These are phyloP conservation scores for Cataglyphis altisquamis DNA, from an alignment of 2,888 invertebrate genomes.

Conservation along the genomic window DNA sequence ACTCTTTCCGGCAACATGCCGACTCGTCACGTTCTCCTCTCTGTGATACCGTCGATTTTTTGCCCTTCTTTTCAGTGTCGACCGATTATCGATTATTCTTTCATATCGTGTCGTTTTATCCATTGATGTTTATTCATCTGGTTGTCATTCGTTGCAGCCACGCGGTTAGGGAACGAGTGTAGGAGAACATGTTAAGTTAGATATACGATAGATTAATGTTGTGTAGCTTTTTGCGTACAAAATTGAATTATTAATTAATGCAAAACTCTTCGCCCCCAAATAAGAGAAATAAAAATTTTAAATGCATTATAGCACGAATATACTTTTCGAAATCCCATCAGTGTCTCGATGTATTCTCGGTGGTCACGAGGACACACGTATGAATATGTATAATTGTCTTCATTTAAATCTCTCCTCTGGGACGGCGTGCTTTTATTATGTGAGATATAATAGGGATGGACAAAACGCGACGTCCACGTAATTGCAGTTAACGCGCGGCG, in stretches of 20 bases:
- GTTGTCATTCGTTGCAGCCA: not conserved
- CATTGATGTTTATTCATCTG: conserved; percentile 32
- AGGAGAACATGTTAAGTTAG: not conserved
- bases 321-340: conserved; percentile 1
- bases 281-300: not conserved
- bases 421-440: conserved; percentile 37
- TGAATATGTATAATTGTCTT: conserved; percentile 21
- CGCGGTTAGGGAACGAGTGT: not conserved
- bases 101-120: conserved; percentile 20
- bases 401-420: conserved; percentile 9
- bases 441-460: conserved; percentile 12
- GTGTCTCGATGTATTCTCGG: not conserved
- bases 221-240: not conserved
- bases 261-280: not conserved
- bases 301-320: not conserved
- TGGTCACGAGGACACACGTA: not conserved
- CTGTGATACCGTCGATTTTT: conserved; percentile 5
- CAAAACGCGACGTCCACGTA: conserved; percentile 36
- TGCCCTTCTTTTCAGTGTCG: not conserved
- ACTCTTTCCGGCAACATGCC: conserved; percentile 7
- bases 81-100: conserved; percentile 37
- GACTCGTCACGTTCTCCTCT: conserved; percentile 19
- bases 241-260: not conserved
- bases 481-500: conserved; percentile 48
- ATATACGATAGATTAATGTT: not conserved